Conservation (phyloP, 2,113 vertebrate genomes). For the Silurus meridionalis region DNA sequence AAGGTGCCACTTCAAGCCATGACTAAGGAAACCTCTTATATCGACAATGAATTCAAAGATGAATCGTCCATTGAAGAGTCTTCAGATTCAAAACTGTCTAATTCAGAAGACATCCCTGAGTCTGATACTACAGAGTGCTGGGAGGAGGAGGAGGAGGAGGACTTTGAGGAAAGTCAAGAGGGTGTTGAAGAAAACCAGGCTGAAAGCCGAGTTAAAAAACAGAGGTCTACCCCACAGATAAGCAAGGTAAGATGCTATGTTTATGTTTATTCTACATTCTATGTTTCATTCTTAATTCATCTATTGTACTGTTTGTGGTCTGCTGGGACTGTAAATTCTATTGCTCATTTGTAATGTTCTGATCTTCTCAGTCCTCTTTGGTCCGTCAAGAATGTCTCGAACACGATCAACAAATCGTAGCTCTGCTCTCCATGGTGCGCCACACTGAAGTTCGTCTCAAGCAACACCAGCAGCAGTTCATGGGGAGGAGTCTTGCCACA, state of each 20-base stretch:
- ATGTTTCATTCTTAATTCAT: neutral
- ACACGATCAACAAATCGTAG: conserved; percentile 83
- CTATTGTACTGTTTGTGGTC: neutral
- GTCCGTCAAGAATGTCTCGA: conserved; percentile 85
- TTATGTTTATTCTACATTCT: neutral
- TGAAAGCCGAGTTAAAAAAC: conserved; percentile 27
- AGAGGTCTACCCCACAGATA: conserved; percentile 26
- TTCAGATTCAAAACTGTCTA: conserved; percentile 19
- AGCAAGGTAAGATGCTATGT: conserved; percentile 59
- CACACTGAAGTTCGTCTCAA: conserved; percentile 88
- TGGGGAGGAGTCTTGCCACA: conserved; percentile 67
- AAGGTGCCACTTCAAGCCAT: conserved; percentile 18
- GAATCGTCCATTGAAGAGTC: conserved; percentile 21
- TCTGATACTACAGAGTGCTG: conserved; percentile 54
- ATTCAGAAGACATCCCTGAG: conserved; percentile 48
- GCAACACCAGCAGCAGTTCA: conserved; percentile 76
- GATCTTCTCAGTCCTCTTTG: conserved; percentile 70
- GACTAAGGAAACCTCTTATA: neutral
- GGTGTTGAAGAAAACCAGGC: neutral
- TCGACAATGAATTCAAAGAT: conserved; percentile 23
- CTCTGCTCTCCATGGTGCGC: conserved; percentile 85
- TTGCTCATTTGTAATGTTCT: neutral
- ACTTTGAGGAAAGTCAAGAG: conserved; percentile 24
- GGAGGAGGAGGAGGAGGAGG: conserved; percentile 55
- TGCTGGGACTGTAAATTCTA: neutral